A percentile compares a stretch with the other conserved stretches of the same genome.
phyloP scores from a whole-genome alignment of 37 sponge, comb jelly and placozoan genomes.

The Cladorhizidae sp. region DNA sequence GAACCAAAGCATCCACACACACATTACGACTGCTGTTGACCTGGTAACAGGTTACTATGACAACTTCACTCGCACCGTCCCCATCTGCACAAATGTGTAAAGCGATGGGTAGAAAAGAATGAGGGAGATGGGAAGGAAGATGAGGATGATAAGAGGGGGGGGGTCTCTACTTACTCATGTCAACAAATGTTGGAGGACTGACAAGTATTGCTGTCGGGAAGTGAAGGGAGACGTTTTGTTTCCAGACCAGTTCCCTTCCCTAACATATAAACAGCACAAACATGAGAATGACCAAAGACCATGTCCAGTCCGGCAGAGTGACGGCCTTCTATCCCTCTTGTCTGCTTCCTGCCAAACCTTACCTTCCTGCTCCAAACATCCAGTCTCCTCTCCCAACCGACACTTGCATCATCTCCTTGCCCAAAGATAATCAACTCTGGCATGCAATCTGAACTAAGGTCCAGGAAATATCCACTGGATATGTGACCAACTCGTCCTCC shows the following conservation, averaged over 20 bases:
- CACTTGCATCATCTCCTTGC: background rate
- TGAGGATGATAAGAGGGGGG: constrained; percentile 9
- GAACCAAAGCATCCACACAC: background rate
- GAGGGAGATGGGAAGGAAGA: background rate
- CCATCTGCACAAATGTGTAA: constrained; percentile 2
- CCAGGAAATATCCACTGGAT: constrained; percentile 21
- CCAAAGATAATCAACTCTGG: constrained; percentile 7
- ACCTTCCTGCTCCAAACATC: constrained; percentile 4
- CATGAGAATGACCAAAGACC: background rate
- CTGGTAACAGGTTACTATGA: background rate
- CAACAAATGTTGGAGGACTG: constrained; percentile 10
- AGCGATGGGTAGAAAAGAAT: background rate
- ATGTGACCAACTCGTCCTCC: background rate
- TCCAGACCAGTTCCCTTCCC: background rate
- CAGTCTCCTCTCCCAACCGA: background rate
- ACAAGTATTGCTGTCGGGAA: background rate
- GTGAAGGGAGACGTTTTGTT: background rate
- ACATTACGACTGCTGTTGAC: background rate
- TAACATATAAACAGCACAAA: background rate
- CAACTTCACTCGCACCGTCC: constrained; percentile 17
- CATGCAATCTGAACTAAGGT: constrained; percentile 47
- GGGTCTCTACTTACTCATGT: constrained; percentile 20
- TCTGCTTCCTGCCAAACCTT: background rate
- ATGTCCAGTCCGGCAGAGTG: background rate
- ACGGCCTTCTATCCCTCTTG: background rate